Evolutionary conservation across 1,140 invertebrate genomes (phyloP), one percentile per base, ranked within the genome.

Genomic region (Cherax destructor): DNA sequence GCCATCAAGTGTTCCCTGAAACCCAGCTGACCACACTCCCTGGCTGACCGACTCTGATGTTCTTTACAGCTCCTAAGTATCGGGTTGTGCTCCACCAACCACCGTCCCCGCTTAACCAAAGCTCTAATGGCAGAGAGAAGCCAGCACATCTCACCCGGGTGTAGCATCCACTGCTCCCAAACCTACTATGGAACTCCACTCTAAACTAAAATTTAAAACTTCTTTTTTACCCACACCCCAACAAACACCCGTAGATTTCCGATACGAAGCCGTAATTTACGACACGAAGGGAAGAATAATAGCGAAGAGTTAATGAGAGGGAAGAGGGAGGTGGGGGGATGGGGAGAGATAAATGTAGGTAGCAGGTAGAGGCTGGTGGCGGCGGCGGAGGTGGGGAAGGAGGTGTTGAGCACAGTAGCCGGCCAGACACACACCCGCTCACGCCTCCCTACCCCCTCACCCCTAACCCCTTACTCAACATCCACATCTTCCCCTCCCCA

Each of bases 21-120:
- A 76, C 21, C 84, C 84, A 59, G 84, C 50, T 77, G 84, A 78
- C 84, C 84, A 78, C 84, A 72, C 83, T 86, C 84, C 72, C 74
- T 52, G n/a, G 49, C 74, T 61, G 72, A 86, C 72, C 84, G 72
- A 86, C 81, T 83, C 81, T 86, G 72, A 86, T 86, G 84, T 86
- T 86, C 84, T 86, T 86, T 86, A 86, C 84, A 86, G 76, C 84
- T 77, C 50, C 76, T 78, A 86, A 86, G 72, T 86, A 86, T 72
- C 84, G 84, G 84, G 72, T 86, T 77, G 84, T 77, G 52, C 84
- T 86, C 41, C 52, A 72, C 84, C 84, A 41, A 41, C 84, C 84
- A 56, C 74, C 84, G 72, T 56, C 21, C 56, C 50, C 84, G 52
- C 74, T 69, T 69, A 61, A 69, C 61, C 59, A 30, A 61, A 83